phyloP scores from a whole-genome alignment of 2,888 invertebrate genomes.

The Eupithecia exiguata region DNA sequence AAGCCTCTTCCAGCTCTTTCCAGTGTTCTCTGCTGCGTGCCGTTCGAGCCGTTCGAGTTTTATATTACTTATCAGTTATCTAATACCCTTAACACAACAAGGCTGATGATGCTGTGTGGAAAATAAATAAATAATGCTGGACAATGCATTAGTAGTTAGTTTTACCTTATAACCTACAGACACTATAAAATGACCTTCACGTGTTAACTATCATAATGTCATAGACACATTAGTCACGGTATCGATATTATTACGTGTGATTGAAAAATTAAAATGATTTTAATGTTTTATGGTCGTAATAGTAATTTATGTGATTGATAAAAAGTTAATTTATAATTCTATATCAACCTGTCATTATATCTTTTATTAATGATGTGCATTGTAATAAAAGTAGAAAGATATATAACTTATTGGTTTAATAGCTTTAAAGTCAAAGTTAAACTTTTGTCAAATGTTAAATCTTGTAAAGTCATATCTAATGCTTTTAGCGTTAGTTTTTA shows the following conservation, averaged over 20 bases:
- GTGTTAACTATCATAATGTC: constrained; percentile 29
- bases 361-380: not conserved
- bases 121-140: too few species aligned
- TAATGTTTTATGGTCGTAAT: constrained; percentile 26
- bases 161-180: not conserved
- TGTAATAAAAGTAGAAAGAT: not conserved
- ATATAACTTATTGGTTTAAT: not conserved
- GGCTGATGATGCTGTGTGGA: too few species aligned
- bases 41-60: too few species aligned
- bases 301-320: constrained; percentile 7
- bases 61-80: too few species aligned
- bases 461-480: too few species aligned
- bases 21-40: too few species aligned
- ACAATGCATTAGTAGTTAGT: too few species aligned
- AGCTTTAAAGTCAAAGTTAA: not conserved
- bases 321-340: not conserved
- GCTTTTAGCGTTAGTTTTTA: too few species aligned
- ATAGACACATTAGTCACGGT: constrained; percentile 34
- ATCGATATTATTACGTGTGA: constrained; percentile 8
- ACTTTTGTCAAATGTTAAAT: not conserved
- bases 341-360: not conserved
- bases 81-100: too few species aligned
- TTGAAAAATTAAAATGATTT: constrained; percentile 26
- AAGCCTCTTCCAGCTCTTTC: too few species aligned
- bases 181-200: constrained; percentile 32